Conservation (phyloP, 2,113 vertebrate genomes). For the Platichthys stellatus region DNA sequence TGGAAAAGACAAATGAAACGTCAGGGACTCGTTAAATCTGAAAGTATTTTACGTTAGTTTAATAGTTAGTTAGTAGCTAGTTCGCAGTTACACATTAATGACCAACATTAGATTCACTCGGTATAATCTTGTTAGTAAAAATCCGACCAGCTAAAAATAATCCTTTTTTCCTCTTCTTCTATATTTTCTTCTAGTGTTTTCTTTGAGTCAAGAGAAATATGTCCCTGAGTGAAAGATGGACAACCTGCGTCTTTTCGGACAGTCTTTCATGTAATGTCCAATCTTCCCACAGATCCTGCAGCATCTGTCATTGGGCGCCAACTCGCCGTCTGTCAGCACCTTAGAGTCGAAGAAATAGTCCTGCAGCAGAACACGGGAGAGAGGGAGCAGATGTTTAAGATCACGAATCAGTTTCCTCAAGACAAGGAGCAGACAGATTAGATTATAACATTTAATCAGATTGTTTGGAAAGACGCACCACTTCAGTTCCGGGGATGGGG, state of each 20-base stretch:
- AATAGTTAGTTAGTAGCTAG: too few species aligned
- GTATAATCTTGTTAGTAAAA: too few species aligned
- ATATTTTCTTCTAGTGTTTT: background rate
- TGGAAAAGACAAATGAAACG: slow-evolving; percentile 48
- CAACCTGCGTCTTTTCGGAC: slow-evolving; percentile 96
- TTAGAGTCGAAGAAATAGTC: slow-evolving; percentile 99
- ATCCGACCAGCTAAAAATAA: too few species aligned
- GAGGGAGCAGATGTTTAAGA: background rate
- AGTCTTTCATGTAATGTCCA: slow-evolving; percentile 99
- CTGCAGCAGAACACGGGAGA: slow-evolving; percentile 68
- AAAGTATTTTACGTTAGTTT: too few species aligned
- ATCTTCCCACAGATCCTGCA: slow-evolving; percentile 99
- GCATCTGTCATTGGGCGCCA: slow-evolving; percentile 97
- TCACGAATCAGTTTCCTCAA: background rate
- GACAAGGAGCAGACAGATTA: background rate
- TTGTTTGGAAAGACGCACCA: slow-evolving; percentile 81
- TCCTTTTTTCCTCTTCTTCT: too few species aligned
- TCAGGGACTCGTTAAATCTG: too few species aligned
- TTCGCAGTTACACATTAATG: too few species aligned
- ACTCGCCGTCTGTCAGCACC: slow-evolving; percentile 95
- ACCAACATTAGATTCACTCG: too few species aligned
- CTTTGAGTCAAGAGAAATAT: fast-evolving
- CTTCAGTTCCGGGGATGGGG: slow-evolving; percentile 90
- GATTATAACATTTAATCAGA: too few species aligned
- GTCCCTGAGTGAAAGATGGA: background rate